Base-by-base conservation (phyloP, 2,888 invertebrate species). In the Megalurothrips usitatus region DNA sequence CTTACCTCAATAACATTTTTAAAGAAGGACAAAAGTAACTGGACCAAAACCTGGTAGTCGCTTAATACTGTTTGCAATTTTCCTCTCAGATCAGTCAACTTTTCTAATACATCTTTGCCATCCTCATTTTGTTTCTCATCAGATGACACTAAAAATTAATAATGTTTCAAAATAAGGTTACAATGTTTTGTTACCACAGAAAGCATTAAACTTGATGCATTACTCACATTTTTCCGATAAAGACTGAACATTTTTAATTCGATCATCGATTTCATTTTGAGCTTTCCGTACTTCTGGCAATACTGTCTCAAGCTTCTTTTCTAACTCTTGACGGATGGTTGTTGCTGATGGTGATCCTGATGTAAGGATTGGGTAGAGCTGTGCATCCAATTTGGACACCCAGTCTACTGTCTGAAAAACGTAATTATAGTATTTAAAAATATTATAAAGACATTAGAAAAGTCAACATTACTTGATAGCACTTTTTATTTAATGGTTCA, bases 311-410 rank as follows among this genome's bases (percentile, higher is more conserved):
- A 90, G 87, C 85, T 92, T 92, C 80, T 89, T 89, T 84, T 90
- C 89, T 12, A 93, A 88, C 85, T 90, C 90, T 49, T 87, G 86
- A 58, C 90, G 87, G 83, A 93, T 88, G 79, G 89, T 89, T 83
- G 88, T 88, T 19, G 92, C 90, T 83, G 90, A 89, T 79, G 90
- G 89, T 6, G 92, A 90, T 82, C 90, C 88, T 23, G 91, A 90
- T 79, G 91, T 92, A 83, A 94, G 91, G 79, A 93, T 90, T 34
- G 94, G 94, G 89, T 94, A 94, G 82, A 94, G 87, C 85, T 94
- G 92, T 79, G 91, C 90, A 85, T 93, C 92, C 85, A 94, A 89
- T 87, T 92, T 91, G 6, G 92, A 90, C 84, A 91, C 91, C 89
- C 91, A 91, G 84, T 90, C 90, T 83, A 92, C 89, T 34, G 91